Percentiles rank a stretch among this genome's conserved stretches.
Conservation (phyloP, 1,140 invertebrate genomes). For the Drosophila kepulauana region DNA sequence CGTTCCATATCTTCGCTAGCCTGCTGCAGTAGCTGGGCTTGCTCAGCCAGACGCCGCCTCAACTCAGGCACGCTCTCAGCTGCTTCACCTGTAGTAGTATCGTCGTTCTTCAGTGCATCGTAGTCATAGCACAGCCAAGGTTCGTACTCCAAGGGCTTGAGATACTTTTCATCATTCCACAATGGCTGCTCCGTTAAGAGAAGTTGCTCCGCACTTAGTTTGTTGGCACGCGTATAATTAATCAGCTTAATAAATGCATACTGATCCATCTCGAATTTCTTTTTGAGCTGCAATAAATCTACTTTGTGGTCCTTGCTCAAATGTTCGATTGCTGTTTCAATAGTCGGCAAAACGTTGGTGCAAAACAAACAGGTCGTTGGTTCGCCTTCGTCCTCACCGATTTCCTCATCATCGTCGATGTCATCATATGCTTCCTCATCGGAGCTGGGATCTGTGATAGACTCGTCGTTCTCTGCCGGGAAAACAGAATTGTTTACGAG, state of each 20-base stretch:
- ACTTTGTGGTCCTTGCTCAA: constrained; percentile 89
- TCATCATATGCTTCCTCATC: constrained; percentile 69
- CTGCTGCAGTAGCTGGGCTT: constrained; percentile 85
- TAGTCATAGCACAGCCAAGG: constrained; percentile 92
- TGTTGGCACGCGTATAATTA: constrained; percentile 92
- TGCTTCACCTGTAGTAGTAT: constrained; percentile 4
- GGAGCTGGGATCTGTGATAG: constrained; percentile 33
- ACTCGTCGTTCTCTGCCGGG: constrained; percentile 5
- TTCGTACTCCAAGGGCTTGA: constrained; percentile 93
- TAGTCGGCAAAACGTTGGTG: constrained; percentile 84
- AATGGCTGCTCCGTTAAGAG: constrained; percentile 85
- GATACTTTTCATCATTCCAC: constrained; percentile 92
- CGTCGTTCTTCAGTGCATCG: constrained; percentile 38
- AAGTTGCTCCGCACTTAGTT: constrained; percentile 87
- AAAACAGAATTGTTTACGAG: neutral
- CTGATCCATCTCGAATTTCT: constrained; percentile 91
- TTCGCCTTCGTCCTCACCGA: constrained; percentile 58
- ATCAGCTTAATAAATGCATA: constrained; percentile 94
- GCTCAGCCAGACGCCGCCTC: constrained; percentile 50
- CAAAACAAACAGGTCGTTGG: constrained; percentile 87
- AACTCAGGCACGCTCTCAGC: constrained; percentile 34
- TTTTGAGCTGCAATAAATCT: constrained; percentile 89
- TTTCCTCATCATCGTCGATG: constrained; percentile 64
- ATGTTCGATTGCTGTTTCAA: constrained; percentile 87
- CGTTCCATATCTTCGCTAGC: constrained; percentile 88